Evolutionary conservation across 2,797 vertebrate species (phyloP).

Genomic region (Sebastes nivosus): DNA sequence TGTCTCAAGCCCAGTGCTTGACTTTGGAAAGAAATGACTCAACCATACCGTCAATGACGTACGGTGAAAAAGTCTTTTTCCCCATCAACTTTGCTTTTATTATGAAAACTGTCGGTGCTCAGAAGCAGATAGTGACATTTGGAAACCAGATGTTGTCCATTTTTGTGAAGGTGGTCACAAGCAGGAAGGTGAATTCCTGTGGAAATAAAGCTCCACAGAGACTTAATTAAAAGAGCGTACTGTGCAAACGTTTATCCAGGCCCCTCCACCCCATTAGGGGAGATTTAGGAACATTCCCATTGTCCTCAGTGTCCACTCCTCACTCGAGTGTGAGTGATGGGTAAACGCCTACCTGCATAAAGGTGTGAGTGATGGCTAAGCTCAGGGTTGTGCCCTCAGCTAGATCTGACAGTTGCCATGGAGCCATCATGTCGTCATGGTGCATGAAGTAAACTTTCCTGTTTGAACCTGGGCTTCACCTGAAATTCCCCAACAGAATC

Average conservation of each 20-base stretch:
- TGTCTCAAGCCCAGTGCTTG: constrained; percentile 25
- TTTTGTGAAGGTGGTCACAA: constrained; percentile 54
- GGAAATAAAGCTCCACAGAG: constrained; percentile 75
- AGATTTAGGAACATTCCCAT: constrained; percentile 73
- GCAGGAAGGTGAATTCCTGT: constrained; percentile 71
- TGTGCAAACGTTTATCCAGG: constrained; percentile 79
- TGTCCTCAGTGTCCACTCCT: constrained; percentile 68
- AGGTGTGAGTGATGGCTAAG: constrained; percentile 77
- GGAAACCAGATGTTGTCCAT: constrained; percentile 69
- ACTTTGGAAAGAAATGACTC: constrained; percentile 61
- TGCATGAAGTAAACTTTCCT: constrained; percentile 26
- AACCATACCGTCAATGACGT: constrained; percentile 33
- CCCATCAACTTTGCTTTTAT: constrained; percentile 40
- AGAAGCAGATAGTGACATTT: constrained; percentile 54
- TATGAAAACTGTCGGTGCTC: constrained; percentile 25
- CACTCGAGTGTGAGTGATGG: constrained; percentile 77
- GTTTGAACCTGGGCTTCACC: constrained; percentile 32
- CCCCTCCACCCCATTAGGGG: constrained; percentile 58
- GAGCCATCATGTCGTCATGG: constrained; percentile 11
- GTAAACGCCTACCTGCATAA: constrained; percentile 76
- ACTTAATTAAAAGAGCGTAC: constrained; percentile 72
- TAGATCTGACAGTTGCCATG: constrained; percentile 44
- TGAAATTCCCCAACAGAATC: constrained; percentile 4
- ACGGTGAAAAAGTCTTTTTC: constrained; percentile 18
- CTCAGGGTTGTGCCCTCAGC: constrained; percentile 63